Evolutionary conservation across 2,888 invertebrate species (phyloP).

Genomic region (Carabus problematicus): DNA sequence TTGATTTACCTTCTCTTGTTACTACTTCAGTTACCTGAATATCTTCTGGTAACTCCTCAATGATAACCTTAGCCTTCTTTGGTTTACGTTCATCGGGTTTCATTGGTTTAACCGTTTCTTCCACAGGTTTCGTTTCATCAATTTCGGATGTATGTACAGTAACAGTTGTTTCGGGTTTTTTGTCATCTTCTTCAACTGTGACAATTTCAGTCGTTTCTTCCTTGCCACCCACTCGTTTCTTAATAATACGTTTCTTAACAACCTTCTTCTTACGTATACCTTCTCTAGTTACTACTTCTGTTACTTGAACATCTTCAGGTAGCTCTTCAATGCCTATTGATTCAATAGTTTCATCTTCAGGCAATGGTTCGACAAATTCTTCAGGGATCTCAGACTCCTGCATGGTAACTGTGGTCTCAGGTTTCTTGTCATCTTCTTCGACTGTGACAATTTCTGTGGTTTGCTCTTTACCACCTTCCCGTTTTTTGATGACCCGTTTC

Average conservation of each 20-base stretch:
- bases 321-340: constrained; percentile 46
- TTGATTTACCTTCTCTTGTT: constrained; percentile 46
- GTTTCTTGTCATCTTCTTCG: constrained; percentile 47
- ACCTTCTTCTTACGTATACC: constrained; percentile 50
- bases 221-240: constrained; percentile 48
- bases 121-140: constrained; percentile 37
- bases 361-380: constrained; percentile 37
- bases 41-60: constrained; percentile 43
- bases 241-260: constrained; percentile 54
- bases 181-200: constrained; percentile 58
- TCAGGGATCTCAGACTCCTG: constrained; percentile 15
- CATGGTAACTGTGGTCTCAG: constrained; percentile 47
- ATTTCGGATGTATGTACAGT: constrained; percentile 49
- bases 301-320: constrained; percentile 48
- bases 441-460: constrained; percentile 57
- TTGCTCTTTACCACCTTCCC: constrained; percentile 53
- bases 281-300: constrained; percentile 51
- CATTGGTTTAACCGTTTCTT: constrained; percentile 39
- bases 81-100: constrained; percentile 45
- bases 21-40: constrained; percentile 46
- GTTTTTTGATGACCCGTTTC: constrained; percentile 48
- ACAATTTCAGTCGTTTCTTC: constrained; percentile 51
- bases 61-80: constrained; percentile 35
- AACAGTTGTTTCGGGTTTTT: constrained; percentile 56
- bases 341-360: constrained; percentile 45